phyloP scores from a whole-genome alignment of 2,113 vertebrate genomes.

The Potamarius usumacintae region DNA sequence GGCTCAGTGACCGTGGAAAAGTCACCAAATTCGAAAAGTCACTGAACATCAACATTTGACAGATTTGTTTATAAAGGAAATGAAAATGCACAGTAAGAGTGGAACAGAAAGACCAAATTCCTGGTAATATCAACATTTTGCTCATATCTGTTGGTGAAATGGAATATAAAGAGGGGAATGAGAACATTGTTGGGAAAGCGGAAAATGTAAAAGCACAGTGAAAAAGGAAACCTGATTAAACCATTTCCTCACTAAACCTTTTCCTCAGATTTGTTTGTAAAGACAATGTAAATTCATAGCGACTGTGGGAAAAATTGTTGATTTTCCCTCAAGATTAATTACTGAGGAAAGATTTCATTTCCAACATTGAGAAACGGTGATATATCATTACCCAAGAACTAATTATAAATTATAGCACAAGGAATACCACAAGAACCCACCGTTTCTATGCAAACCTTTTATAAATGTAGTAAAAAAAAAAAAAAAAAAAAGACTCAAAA shows the following conservation, averaged over 20 bases:
- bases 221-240: background rate
- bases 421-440: too few relatives aligned
- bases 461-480: too few relatives aligned
- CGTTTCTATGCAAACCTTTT: too few relatives aligned
- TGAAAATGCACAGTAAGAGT: background rate
- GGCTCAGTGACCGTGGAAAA: too few relatives aligned
- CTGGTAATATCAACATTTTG: background rate
- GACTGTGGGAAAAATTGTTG: too few relatives aligned
- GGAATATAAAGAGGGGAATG: background rate
- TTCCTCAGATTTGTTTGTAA: too few relatives aligned
- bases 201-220: background rate
- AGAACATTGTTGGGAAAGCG: too few relatives aligned
- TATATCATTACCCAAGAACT: background rate
- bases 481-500: background rate
- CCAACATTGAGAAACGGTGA: background rate
- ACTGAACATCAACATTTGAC: background rate
- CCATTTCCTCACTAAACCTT: too few relatives aligned
- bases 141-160: too few relatives aligned
- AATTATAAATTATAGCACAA: background rate
- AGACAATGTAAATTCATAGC: too few relatives aligned
- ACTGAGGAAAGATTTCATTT: background rate
- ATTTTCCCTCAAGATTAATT: background rate
- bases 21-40: too few relatives aligned
- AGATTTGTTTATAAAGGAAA: background rate
- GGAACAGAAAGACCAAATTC: background rate